Base-by-base conservation (phyloP, 2,797 vertebrate genomes). In the Danio aesculapii region DNA sequence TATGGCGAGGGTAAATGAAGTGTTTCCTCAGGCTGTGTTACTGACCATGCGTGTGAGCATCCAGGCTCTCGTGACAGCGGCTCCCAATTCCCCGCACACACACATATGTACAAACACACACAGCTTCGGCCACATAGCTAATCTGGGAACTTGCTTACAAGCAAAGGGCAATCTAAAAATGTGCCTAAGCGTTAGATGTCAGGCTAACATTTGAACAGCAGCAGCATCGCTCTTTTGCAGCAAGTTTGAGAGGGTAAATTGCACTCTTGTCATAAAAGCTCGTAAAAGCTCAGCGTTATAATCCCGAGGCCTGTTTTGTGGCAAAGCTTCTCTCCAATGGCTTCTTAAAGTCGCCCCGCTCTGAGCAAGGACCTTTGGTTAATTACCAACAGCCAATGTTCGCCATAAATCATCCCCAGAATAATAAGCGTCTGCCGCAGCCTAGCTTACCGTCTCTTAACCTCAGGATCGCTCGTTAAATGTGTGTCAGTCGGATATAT, bases 41-140 rank as follows among this genome's bases (percentile, higher is more conserved):
- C 91, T 94, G 93, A 92, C 94, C 94, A 93, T 92, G 92, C 92
- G 92, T 93, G 94, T 92, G 94, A 94, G 92, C 92, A 92, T 93
- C 91, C 88, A 91, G 91, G 83, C 88, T 92, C 89, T 91, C 87
- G 84, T 92, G 93, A 93, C 92, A 93, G 92, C 88, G 91, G 90
- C 89, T 89, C 44, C 57, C 61, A 55, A 16, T 59, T 50, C 41
- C 76, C 63, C 41, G 30, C 52, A 62, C 50, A 52, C 39, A 43
- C 69, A 55, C 68, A 16, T 6, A 52, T 21, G 19, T 62, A 16
- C 68, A 68, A 43, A 58, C 72, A 59, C 8, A 30, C 41, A 7
- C 41, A 63, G 68, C 49, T 52, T 30, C 44, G 30, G 46, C 57
- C 47, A 50, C 17, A 53, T 13, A 43, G 53, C 52, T 66, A 59